phyloP scores from a whole-genome alignment of 2,888 invertebrate species.

The Orchesellides sinensis region DNA sequence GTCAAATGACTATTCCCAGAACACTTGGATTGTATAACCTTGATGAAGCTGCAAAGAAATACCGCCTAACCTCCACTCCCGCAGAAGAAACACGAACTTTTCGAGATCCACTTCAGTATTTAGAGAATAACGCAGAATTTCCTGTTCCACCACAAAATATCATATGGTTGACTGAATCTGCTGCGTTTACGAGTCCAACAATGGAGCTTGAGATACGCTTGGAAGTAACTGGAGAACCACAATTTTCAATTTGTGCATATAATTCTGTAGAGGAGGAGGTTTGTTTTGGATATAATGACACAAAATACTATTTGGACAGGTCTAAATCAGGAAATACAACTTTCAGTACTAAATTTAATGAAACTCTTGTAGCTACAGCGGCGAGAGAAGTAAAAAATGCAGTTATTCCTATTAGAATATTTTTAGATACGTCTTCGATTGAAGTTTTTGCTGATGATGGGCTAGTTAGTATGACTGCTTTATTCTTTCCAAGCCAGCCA shows the following conservation, averaged over 20 bases:
- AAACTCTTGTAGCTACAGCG: slow-evolving; percentile 8
- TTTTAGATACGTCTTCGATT: slow-evolving; percentile 64
- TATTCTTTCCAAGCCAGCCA: slow-evolving; percentile 66
- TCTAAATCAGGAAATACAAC: slow-evolving; percentile 51
- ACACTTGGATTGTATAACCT: slow-evolving; percentile 10
- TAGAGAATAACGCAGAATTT: not conserved
- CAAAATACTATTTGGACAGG: slow-evolving; percentile 62
- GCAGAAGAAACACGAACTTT: slow-evolving; percentile 4
- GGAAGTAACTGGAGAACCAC: slow-evolving; percentile 22
- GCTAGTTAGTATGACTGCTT: slow-evolving; percentile 63
- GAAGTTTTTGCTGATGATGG: slow-evolving; percentile 72
- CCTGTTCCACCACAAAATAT: not conserved
- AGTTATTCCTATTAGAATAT: slow-evolving; percentile 55
- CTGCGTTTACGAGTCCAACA: slow-evolving; percentile 20
- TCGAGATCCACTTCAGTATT: slow-evolving; percentile 2
- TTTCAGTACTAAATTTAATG: slow-evolving; percentile 29
- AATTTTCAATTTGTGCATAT: slow-evolving; percentile 38
- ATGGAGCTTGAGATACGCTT: slow-evolving; percentile 50
- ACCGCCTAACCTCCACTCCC: slow-evolving; percentile 36
- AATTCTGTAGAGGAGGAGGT: slow-evolving; percentile 40
- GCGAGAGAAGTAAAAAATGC: slow-evolving; percentile 22
- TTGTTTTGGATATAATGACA: slow-evolving; percentile 51
- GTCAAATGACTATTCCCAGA: slow-evolving; percentile 70
- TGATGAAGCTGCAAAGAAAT: not conserved
- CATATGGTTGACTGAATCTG: not conserved